These are phyloP conservation scores for Hemaris fuciformis DNA, from an alignment of 2,888 invertebrate species.

Conservation along the genomic window DNA sequence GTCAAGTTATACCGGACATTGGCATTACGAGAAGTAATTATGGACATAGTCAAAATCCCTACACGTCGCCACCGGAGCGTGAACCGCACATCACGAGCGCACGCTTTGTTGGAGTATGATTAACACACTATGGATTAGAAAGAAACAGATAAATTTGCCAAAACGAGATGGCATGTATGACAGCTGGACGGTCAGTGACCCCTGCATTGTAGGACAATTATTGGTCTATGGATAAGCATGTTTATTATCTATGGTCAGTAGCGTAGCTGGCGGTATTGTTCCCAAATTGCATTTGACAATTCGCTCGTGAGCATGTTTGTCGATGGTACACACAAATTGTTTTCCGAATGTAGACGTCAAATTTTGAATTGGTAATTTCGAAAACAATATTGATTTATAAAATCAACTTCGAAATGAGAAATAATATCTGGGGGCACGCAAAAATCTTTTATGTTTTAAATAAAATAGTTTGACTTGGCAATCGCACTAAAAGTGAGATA, in stretches of 20 bases:
- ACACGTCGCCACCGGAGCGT: not conserved
- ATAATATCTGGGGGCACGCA: no score
- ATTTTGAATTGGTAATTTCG: not conserved
- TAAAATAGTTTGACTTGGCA: no score
- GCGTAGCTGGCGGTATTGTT: conserved; percentile 1
- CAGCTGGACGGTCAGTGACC: conserved; percentile 18
- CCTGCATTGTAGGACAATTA: conserved; percentile 13
- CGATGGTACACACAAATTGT: not conserved
- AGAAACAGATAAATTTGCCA: conserved; percentile 7
- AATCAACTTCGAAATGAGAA: no score
- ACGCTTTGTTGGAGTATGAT: not conserved
- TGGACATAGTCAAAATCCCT: not conserved
- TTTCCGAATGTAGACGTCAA: not conserved
- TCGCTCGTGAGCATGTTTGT: not conserved
- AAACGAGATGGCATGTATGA: conserved; percentile 15
- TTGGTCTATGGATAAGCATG: not conserved
- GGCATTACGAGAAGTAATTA: not conserved
- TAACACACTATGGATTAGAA: conserved; percentile 9
- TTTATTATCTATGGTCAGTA: conserved; percentile 8
- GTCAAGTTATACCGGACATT: not conserved
- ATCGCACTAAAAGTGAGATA: no score
- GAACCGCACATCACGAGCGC: not conserved
- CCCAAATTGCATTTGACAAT: not conserved
- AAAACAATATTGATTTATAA: no score
- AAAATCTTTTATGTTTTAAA: no score